phyloP scores from a whole-genome alignment of 53 echinoderm and acorn worm genomes.

The Mesocentrotus franciscanus region DNA sequence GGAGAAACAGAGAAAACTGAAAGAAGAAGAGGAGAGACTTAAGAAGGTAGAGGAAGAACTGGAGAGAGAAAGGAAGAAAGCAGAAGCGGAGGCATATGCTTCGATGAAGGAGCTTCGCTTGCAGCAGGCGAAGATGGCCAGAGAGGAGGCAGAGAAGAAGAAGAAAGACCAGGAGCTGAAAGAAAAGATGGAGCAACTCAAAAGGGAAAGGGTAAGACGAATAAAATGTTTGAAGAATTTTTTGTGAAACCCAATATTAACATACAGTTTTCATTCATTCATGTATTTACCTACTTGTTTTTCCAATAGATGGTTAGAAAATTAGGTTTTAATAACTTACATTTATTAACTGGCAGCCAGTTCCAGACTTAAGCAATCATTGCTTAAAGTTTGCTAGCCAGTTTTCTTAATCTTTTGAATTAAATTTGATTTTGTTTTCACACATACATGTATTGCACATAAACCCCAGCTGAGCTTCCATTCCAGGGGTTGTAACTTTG shows the following conservation, averaged over 20 bases:
- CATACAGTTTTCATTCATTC: too few relatives aligned
- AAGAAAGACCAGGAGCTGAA: constrained; percentile 74
- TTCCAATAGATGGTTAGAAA: too few relatives aligned
- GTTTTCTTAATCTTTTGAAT: too few relatives aligned
- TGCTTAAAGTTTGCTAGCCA: too few relatives aligned
- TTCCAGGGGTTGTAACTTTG: neutral
- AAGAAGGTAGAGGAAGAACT: constrained; percentile 60
- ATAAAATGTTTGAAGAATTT: neutral
- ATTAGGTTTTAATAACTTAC: too few relatives aligned
- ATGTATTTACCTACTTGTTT: too few relatives aligned
- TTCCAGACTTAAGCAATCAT: too few relatives aligned
- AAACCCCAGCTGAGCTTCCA: too few relatives aligned
- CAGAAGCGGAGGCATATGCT: constrained; percentile 78
- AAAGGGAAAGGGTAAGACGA: constrained; percentile 67
- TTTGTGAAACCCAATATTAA: too few relatives aligned
- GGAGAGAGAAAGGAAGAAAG: constrained; percentile 66
- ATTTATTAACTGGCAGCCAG: too few relatives aligned
- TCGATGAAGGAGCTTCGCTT: constrained; percentile 76
- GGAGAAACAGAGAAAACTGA: constrained; percentile 64
- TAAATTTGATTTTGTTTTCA: too few relatives aligned
- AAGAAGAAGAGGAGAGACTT: constrained; percentile 67
- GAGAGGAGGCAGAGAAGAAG: constrained; percentile 81
- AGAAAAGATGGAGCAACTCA: constrained; percentile 80
- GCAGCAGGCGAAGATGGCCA: constrained; percentile 74
- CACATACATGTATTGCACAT: too few relatives aligned